phyloP scores from a whole-genome alignment of 2,888 invertebrate species.

The Pheosia gnoma region DNA sequence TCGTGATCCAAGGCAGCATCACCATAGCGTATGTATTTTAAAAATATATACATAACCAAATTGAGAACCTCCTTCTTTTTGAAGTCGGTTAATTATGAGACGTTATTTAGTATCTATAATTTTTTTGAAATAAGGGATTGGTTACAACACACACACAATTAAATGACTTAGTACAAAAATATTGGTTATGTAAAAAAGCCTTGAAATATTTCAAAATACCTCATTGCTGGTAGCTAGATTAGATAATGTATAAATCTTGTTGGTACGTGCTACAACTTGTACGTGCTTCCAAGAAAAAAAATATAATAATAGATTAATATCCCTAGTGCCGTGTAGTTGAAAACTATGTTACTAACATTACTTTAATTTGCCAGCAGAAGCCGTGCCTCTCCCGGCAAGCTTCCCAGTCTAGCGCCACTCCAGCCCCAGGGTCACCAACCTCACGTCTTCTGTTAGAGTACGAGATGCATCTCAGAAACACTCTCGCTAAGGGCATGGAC shows the following conservation, averaged over 20 bases:
- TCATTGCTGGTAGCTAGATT: too few species aligned
- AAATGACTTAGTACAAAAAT: too few species aligned
- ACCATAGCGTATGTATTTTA: slow-evolving; percentile 81
- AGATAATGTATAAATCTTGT: too few species aligned
- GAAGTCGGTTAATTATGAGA: neutral
- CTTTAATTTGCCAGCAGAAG: slow-evolving; percentile 50
- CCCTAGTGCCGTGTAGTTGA: neutral
- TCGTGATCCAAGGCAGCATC: slow-evolving; percentile 85
- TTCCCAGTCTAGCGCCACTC: slow-evolving; percentile 87
- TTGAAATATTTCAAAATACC: too few species aligned
- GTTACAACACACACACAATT: too few species aligned
- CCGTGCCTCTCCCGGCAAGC: slow-evolving; percentile 79
- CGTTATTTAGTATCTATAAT: too few species aligned
- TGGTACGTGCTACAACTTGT: too few species aligned
- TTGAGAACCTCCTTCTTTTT: too few species aligned
- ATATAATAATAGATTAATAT: neutral
- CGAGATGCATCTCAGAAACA: slow-evolving; percentile 96
- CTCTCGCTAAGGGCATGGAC: slow-evolving; percentile 97
- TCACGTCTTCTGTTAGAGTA: slow-evolving; percentile 94
- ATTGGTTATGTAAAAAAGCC: too few species aligned
- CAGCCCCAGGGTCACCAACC: slow-evolving; percentile 93
- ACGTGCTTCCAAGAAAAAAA: too few species aligned
- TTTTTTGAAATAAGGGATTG: too few species aligned
- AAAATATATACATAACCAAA: neutral
- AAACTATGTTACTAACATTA: too few species aligned